phyloP scores from a whole-genome alignment of 2,113 vertebrate genomes.

The Corythornis vintsioides region DNA sequence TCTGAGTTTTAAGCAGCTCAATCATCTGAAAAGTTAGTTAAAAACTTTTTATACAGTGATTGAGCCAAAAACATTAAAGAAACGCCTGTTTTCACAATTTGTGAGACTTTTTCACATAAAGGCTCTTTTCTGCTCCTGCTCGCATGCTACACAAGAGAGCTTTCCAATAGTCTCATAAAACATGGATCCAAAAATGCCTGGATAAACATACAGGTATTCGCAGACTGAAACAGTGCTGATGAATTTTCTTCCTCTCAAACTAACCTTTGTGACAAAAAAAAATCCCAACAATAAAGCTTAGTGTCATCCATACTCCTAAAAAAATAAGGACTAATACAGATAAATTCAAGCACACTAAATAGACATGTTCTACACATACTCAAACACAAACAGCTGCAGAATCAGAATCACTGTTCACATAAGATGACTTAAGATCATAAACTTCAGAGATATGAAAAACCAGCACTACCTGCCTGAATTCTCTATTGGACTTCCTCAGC shows the following conservation, averaged over 20 bases:
- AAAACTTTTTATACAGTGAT: constrained; percentile 44
- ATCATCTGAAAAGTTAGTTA: constrained; percentile 63
- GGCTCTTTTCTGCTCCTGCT: constrained; percentile 52
- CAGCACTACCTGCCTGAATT: not conserved
- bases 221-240: not conserved
- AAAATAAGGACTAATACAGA: not conserved
- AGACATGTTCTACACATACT: not conserved
- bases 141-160: not conserved
- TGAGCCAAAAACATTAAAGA: constrained; percentile 52
- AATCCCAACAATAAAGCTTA: not conserved
- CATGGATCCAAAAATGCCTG: not conserved
- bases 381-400: not conserved
- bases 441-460: not conserved
- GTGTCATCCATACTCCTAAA: not conserved
- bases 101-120: constrained; percentile 52
- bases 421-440: not conserved
- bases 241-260: not conserved
- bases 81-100: constrained; percentile 34
- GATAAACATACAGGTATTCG: not conserved
- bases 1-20: constrained; percentile 57
- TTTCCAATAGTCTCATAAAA: not conserved
- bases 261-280: not conserved
- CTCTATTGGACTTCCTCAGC: not conserved
- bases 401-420: not conserved
- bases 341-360: not conserved